Evolutionary conservation across 2,888 invertebrate species (phyloP).

Genomic region (Anoncus sp.): DNA sequence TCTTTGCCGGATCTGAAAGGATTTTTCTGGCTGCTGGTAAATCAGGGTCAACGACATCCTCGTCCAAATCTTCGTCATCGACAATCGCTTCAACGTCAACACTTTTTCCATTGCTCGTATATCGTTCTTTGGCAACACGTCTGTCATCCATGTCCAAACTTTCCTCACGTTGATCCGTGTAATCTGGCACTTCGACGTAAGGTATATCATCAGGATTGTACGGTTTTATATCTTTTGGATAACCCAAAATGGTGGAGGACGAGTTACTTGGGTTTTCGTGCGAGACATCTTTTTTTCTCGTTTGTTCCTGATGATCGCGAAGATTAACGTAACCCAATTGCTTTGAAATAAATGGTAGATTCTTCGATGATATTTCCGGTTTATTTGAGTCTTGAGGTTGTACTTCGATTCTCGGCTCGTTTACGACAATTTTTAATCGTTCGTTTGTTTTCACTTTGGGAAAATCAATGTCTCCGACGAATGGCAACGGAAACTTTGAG

Average conservation of each 20-base stretch:
- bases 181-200: conserved; percentile 76
- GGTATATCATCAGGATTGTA: conserved; percentile 75
- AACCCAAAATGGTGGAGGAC: neutral
- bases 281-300: conserved; percentile 1
- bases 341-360: neutral
- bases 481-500: conserved; percentile 2
- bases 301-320: conserved; percentile 61
- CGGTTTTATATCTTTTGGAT: conserved; percentile 48
- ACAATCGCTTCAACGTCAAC: neutral
- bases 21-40: conserved; percentile 50
- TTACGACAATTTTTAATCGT: neutral
- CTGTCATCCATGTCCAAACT: conserved; percentile 73
- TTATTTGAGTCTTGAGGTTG: neutral
- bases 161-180: conserved; percentile 73
- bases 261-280: neutral
- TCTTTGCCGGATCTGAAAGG: conserved; percentile 38
- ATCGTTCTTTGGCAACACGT: conserved; percentile 45
- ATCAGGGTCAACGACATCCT: conserved; percentile 68
- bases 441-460: conserved; percentile 1
- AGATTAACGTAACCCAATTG: conserved; percentile 67
- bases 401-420: neutral
- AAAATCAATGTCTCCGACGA: conserved; percentile 8
- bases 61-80: conserved; percentile 5
- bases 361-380: conserved; percentile 1
- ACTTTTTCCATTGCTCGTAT: conserved; percentile 21